These are phyloP conservation scores for Myotis planiceps DNA, from an alignment of 2,797 vertebrate genomes.

Conservation along the genomic window DNA sequence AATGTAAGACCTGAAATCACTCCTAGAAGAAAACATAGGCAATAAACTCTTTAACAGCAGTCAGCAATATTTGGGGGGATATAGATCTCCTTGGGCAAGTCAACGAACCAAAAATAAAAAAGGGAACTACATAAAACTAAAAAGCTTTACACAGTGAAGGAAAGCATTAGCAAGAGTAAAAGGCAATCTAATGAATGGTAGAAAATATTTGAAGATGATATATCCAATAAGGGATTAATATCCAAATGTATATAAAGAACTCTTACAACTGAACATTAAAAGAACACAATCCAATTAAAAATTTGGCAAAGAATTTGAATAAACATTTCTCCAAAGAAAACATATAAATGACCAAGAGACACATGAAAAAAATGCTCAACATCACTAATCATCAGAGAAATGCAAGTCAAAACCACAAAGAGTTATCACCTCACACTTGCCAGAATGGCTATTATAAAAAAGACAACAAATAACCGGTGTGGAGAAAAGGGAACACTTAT, in stretches of 20 bases:
- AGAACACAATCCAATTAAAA: neutral
- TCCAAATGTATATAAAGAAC: neutral
- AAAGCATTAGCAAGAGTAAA: neutral
- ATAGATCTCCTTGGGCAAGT: neutral
- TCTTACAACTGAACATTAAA: neutral
- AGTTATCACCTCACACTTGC: neutral
- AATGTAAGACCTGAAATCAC: neutral
- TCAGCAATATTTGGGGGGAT: neutral
- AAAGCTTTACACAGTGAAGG: neutral
- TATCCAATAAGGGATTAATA: neutral
- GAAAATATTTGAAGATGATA: neutral
- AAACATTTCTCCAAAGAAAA: neutral
- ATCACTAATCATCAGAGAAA: neutral
- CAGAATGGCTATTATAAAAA: neutral
- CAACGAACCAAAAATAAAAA: neutral
- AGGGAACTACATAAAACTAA: neutral
- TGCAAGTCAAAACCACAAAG: neutral
- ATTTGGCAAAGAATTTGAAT: neutral
- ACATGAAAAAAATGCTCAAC: neutral
- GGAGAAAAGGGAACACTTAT: neutral
- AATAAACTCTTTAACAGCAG: neutral
- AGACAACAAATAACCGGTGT: neutral
- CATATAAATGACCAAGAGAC: neutral
- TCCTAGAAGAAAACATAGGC: neutral
- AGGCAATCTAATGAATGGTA: neutral